A percentile compares a stretch with the other conserved stretches of the same genome.
Evolutionary conservation across 1,140 invertebrate genomes (phyloP).

Genomic region (Babylonia areolata): DNA sequence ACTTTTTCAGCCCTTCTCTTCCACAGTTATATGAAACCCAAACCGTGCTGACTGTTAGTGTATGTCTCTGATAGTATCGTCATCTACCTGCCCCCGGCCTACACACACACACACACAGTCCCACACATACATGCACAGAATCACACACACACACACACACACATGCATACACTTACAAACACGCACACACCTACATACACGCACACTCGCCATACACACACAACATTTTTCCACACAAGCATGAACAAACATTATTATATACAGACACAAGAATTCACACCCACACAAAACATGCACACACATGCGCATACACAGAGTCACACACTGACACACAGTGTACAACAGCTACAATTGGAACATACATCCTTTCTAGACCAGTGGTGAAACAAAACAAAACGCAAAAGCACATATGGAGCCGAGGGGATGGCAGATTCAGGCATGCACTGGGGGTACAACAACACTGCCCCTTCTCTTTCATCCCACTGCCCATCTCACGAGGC

Average conservation of each 20-base stretch:
- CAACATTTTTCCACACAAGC: not conserved
- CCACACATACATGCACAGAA: not conserved
- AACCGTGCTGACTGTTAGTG: too few relatives aligned
- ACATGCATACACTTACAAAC: not conserved
- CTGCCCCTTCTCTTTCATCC: too few relatives aligned
- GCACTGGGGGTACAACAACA: too few relatives aligned
- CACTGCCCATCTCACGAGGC: too few relatives aligned
- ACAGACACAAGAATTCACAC: not conserved
- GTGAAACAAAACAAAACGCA: too few relatives aligned
- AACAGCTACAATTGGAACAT: not conserved
- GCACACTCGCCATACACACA: not conserved
- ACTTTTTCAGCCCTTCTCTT: too few relatives aligned
- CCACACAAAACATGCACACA: too few relatives aligned
- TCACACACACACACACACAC: constrained; percentile 1
- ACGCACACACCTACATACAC: not conserved
- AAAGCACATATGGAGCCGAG: not conserved
- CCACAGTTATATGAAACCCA: too few relatives aligned
- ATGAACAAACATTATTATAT: not conserved
- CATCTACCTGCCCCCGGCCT: too few relatives aligned
- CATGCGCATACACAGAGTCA: not conserved
- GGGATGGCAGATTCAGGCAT: too few relatives aligned
- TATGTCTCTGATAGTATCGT: too few relatives aligned
- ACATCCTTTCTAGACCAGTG: too few relatives aligned
- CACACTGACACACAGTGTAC: not conserved
- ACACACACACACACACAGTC: not conserved